Base-by-base conservation (phyloP, 2,888 invertebrate genomes). In the Nipponacmea schrenckii region DNA sequence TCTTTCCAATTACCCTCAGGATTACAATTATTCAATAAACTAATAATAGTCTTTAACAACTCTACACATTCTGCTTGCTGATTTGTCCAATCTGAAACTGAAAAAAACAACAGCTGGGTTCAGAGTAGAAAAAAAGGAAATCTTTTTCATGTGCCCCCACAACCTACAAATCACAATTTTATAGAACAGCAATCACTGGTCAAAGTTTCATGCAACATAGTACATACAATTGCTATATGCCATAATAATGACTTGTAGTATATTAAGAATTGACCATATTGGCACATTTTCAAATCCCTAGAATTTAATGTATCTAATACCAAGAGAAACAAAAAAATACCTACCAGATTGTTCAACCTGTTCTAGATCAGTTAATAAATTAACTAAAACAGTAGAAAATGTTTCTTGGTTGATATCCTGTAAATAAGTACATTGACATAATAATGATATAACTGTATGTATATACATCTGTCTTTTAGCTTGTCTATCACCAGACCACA, bases 391-490 rank as follows among this genome's bases (percentile, higher is more conserved):
- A 12, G 82, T 83, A n/a, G 78, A 74, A 14, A 86, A 73, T 5
- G 77, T 69, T 1, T 81, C 79, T 2, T 77, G 71, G 64, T 80
- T 79, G 69, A 83, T 70, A 45, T 79, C 81, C 15, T 71, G 39
- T 69, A 81, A 69, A 75, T 84, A 86, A 20, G 88, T 85, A 72
- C 86, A 84, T 75, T 85, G 85, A 77, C 87, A 87, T 50, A 93
- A 84, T 70, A 93, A 86, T 85, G 92, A 92, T 0, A 92, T 90
- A 67, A 91, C 90, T 63, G 92, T 91, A 75, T 92, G 91, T 24
- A 93, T 90, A 79, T 91, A 93, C 82, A 92, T 90, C 80, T 91
- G 91, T 68, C 93, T 90, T 82, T 93, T 93, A 64, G 89, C 86
- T 15, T 91, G 84, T 24, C 91, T 90, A 44, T 90, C 89, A 20